Base-by-base conservation (phyloP, 2,888 invertebrate species). In the Lasioglossum calceatum region DNA sequence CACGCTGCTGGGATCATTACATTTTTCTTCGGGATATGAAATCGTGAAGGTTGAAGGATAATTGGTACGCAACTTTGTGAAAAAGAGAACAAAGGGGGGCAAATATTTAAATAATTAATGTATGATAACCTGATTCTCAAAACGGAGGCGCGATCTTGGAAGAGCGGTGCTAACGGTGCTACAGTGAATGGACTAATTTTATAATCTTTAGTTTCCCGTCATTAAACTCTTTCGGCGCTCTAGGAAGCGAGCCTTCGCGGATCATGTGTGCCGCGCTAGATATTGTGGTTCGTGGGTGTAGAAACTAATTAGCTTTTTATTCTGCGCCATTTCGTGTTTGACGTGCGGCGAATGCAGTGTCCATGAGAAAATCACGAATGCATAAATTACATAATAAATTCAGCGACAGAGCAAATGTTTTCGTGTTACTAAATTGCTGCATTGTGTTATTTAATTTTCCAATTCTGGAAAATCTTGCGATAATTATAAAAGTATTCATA, bases 71-170 rank as follows among this genome's bases (percentile, higher is more conserved):
- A 39, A 70, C 23, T 70, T 70, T 39, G 39, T 8, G 8, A 70
- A 39, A 23, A 23, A 0, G 23, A n/a, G 70, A 70, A 70, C 70
- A 70, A 70, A 39, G 19, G 39, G 10, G 39, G 23, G 23, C 70
- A 70, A 70, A 70, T 70, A 70, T 39, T 70, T 70, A 70, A 39
- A 36, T 70, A 70, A 70, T 39, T 70, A 70, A 70, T 70, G 39
- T 39, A 39, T 12, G 70, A 70, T 39, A 70, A 70, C 70, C 70
- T 39, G 4, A 36, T 70, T 70, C 70, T 70, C 70, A 70, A 70
- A 70, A 39, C 23, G 12, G 4, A 36, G 19, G 10, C 23, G 70
- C 39, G 70, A 39, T 39, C 67, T 67, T 70, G 70, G 19, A 70
- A 70, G 70, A 70, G 23, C 39, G 39, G 19, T 39, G 23, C 23